phyloP scores from a whole-genome alignment of 2,888 invertebrate species.

The Clepsis dumicolana region DNA sequence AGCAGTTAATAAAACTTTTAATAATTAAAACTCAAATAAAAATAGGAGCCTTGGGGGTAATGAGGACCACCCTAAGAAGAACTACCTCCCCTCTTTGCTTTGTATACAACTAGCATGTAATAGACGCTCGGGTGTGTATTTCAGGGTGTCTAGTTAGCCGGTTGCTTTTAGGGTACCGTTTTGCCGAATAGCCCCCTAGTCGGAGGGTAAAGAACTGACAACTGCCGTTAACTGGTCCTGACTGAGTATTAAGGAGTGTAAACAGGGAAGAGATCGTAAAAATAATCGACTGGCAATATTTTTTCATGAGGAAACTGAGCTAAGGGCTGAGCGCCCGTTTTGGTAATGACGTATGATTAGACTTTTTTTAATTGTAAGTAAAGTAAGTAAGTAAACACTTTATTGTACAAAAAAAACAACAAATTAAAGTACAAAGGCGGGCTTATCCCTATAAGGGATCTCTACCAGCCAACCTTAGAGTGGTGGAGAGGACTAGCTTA shows the following conservation, averaged over 20 bases:
- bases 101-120: not conserved
- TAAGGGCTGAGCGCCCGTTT: not conserved
- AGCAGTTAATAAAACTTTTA: conserved; percentile 85
- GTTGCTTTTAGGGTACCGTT: conserved; percentile 54
- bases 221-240: conserved; percentile 82
- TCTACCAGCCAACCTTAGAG: no score
- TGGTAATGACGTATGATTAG: not conserved
- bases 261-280: conserved; percentile 75
- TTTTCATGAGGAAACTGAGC: conserved; percentile 33
- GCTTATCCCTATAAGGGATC: no score
- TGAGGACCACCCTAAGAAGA: conserved; percentile 57
- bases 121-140: conserved; percentile 20
- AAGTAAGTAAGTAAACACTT: no score
- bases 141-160: conserved; percentile 17
- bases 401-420: no score
- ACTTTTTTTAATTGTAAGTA: no score
- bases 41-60: conserved; percentile 69
- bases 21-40: conserved; percentile 85
- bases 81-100: conserved; percentile 46
- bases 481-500: no score
- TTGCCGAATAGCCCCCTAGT: conserved; percentile 66
- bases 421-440: no score
- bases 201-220: conserved; percentile 76
- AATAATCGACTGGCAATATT: conserved; percentile 47
- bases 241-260: conserved; percentile 73